Evolutionary conservation across 2,797 vertebrate genomes (phyloP), one percentile per base, ranked within the genome.

Genomic region (Periophthalmus magnuspinnatus): DNA sequence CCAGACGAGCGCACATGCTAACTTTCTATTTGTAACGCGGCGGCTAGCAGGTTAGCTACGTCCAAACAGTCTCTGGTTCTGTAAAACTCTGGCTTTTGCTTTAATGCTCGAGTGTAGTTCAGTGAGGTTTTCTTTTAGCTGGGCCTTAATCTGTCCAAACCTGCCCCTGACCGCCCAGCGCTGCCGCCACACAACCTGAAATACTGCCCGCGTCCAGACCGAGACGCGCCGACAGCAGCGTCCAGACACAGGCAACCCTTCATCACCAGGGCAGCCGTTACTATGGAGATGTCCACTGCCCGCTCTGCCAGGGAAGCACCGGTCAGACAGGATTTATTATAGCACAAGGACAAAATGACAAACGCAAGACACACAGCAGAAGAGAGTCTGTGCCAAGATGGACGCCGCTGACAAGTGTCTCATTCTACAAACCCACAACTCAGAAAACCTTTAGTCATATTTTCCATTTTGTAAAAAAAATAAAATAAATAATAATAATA

Each of bases 211-310:
- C 22, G 56, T 62, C 14, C 14, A 72, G 71, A 75, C 38, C 28
- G 21, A 64, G 71, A 75, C 36, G 41, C 4, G 13, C 41, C 4
- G 62, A 77, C 47, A 33, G 58, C 64, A 75, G 19, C 74, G 78
- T 78, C 81, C 83, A 83, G 77, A 75, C 75, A 83, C 73, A 67
- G 79, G 84, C 84, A 84, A 80, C 82, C 81, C 77, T 71, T 82
- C 71, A 75, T 84, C 83, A 77, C 79, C 68, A 75, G 85, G 77
- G 81, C 81, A 81, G 84, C 84, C 77, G 89, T 90, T 87, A 78
- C 85, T 61, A 81, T 84, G 79, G 83, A 76, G 77, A 86, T 76
- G 80, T 72, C 71, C 64, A 72, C 70, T 84, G 85, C 71, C 80
- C 71, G 70, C 72, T 52, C 77, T 82, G 82, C 76, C 75, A 76